These are phyloP conservation scores for Melanaphis sacchari DNA, from an alignment of 1,140 invertebrate genomes.

Conservation along the genomic window DNA sequence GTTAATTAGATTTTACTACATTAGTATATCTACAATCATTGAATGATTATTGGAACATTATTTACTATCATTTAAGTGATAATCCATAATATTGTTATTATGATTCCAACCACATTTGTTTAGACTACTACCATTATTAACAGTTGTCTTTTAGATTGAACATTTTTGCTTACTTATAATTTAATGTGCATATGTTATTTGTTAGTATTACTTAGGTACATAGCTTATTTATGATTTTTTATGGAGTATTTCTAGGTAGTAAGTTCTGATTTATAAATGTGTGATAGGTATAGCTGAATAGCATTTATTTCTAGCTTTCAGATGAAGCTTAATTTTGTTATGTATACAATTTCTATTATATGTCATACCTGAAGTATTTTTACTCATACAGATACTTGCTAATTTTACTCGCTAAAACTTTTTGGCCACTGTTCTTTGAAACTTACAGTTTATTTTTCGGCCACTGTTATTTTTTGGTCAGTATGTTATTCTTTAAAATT, in stretches of 20 bases:
- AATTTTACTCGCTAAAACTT: too few species aligned
- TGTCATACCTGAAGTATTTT: background rate
- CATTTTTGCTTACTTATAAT: background rate
- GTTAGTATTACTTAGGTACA: background rate
- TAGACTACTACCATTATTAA: background rate
- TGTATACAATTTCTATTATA: background rate
- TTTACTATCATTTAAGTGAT: background rate
- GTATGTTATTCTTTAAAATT: too few species aligned
- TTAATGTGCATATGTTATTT: background rate
- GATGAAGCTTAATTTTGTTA: background rate
- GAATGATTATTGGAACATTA: background rate
- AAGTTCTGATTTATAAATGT: background rate
- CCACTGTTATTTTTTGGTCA: too few species aligned
- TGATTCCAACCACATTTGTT: background rate
- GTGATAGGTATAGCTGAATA: background rate
- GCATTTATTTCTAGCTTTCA: background rate
- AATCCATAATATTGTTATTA: background rate
- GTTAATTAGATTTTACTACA: background rate
- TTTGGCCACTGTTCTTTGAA: too few species aligned
- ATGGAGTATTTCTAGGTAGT: background rate
- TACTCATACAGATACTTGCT: background rate
- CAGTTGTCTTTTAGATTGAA: background rate
- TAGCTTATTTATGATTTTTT: background rate
- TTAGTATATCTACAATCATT: background rate
- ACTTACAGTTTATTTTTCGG: too few species aligned